phyloP scores from a whole-genome alignment of 1,140 invertebrate genomes.

The Telenomus remus region DNA sequence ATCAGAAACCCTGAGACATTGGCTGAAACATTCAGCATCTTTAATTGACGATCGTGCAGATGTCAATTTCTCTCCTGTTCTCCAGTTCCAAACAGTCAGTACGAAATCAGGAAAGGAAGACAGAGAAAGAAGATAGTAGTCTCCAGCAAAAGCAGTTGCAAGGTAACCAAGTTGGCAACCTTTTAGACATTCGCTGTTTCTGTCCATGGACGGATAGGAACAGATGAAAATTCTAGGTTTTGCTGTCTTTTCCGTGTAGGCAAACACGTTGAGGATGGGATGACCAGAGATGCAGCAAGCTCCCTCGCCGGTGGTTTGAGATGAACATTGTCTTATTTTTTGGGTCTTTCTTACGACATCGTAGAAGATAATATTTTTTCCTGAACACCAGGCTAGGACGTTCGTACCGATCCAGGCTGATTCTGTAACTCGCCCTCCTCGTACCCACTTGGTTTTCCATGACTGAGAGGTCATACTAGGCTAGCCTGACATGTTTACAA shows the following conservation, averaged over 20 bases:
- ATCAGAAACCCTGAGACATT: constrained; percentile 54
- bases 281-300: constrained; percentile 65
- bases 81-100: constrained; percentile 71
- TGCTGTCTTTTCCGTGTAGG: constrained; percentile 64
- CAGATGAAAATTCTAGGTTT: constrained; percentile 66
- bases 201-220: constrained; percentile 67
- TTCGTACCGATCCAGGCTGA: constrained; percentile 68
- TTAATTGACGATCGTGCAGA: constrained; percentile 55
- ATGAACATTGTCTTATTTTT: constrained; percentile 57
- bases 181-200: constrained; percentile 59
- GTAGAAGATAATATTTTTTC: constrained; percentile 66
- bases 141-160: constrained; percentile 61
- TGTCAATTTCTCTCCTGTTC: constrained; percentile 64
- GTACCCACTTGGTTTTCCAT: constrained; percentile 65
- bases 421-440: constrained; percentile 64
- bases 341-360: constrained; percentile 52
- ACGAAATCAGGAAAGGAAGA: constrained; percentile 62
- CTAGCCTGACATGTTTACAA: background rate
- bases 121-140: constrained; percentile 64
- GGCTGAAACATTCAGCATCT: constrained; percentile 55
- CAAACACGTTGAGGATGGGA: constrained; percentile 57
- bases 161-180: constrained; percentile 60
- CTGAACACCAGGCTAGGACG: constrained; percentile 66
- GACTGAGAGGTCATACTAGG: background rate
- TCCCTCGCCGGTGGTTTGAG: constrained; percentile 61